Conservation (phyloP, 2,888 invertebrate genomes). For the Watsonalla binaria region DNA sequence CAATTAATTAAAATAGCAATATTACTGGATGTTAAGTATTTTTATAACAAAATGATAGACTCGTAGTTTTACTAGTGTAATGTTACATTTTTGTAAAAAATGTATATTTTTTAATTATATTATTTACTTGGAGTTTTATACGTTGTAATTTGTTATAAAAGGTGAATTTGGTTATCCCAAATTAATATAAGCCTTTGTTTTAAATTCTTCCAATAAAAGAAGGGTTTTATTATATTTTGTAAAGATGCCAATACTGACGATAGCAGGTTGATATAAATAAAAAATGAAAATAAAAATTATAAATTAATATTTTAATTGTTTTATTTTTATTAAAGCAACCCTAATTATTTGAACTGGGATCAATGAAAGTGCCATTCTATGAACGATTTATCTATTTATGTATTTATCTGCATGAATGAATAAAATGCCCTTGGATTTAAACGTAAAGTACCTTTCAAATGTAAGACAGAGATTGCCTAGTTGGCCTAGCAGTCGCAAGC, state of each 20-base stretch:
- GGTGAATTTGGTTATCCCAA: conserved; percentile 75
- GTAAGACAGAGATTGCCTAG: no score
- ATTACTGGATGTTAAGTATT: conserved; percentile 61
- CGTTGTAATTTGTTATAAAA: conserved; percentile 58
- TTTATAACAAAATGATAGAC: conserved; percentile 59
- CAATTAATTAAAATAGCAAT: conserved; percentile 52
- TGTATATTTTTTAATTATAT: conserved; percentile 72
- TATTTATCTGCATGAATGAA: no score
- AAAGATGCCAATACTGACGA: conserved; percentile 68
- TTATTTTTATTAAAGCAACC: conserved; percentile 31
- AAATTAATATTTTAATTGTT: conserved; percentile 58
- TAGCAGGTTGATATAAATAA: conserved; percentile 65
- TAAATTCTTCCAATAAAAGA: conserved; percentile 71
- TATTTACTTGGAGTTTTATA: conserved; percentile 64
- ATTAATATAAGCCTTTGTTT: conserved; percentile 69
- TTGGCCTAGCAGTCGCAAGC: no score
- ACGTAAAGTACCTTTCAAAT: no score
- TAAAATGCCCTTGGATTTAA: no score
- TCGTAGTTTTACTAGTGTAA: conserved; percentile 50
- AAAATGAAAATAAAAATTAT: conserved; percentile 73
- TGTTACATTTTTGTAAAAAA: conserved; percentile 72
- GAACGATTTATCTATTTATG: no score
- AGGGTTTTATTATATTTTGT: conserved; percentile 72
- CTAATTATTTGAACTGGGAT: background rate
- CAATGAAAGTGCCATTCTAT: no score